Conservation (phyloP, 2,113 vertebrate genomes). For the Potamarius usumacintae region DNA sequence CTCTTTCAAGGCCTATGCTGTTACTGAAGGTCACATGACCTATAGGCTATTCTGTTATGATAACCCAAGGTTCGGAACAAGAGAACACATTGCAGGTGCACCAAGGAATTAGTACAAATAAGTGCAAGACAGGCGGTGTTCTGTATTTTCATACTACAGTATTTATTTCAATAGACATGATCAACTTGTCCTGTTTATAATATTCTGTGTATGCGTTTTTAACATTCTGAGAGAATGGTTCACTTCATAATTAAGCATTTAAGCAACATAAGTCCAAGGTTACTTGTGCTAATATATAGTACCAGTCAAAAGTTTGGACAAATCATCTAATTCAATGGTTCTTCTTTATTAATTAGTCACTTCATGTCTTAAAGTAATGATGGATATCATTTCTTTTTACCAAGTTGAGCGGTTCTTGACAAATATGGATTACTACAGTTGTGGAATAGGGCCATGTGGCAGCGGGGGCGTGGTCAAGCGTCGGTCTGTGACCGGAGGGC, state of each 20-base stretch:
- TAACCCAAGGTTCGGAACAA: constrained; percentile 17
- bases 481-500: no score
- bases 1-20: background rate
- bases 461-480: no score
- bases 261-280: background rate
- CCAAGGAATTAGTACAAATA: background rate
- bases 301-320: no score
- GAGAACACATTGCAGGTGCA: constrained; percentile 10
- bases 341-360: no score
- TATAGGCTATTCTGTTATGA: background rate
- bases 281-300: background rate
- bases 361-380: no score
- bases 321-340: no score
- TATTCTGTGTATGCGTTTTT: background rate
- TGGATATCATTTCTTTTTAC: no score
- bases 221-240: background rate
- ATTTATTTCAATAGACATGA: constrained; percentile 42
- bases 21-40: background rate
- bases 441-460: no score
- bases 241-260: background rate
- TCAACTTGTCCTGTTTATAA: background rate
- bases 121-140: background rate
- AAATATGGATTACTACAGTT: no score
- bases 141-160: background rate
- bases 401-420: no score